A percentile compares a stretch with the other conserved stretches of the same genome.
phyloP scores from a whole-genome alignment of 2,113 vertebrate species.

The Balaenoptera acutorostrata region DNA sequence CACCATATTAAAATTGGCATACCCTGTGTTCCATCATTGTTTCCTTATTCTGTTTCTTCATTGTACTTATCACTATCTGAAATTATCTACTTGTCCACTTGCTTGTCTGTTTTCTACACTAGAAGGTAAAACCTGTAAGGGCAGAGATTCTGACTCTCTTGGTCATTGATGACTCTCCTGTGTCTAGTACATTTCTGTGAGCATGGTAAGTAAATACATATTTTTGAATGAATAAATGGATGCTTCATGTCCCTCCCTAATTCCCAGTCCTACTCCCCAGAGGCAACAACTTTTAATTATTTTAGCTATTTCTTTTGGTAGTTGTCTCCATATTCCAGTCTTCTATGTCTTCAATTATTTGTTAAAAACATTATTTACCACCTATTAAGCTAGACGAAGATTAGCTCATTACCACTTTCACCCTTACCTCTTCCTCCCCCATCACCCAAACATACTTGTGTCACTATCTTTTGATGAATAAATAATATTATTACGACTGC shows the following conservation, averaged over 20 bases:
- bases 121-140: not conserved
- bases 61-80: not conserved
- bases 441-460: not conserved
- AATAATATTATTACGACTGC: not conserved
- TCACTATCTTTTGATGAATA: not conserved
- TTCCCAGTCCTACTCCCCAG: not conserved
- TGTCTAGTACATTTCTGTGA: not conserved
- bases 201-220: not conserved
- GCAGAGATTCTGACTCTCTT: not conserved
- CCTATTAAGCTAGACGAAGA: not conserved
- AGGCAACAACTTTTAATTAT: not conserved
- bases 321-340: not conserved
- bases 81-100: not conserved
- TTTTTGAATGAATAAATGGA: not conserved
- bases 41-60: not conserved
- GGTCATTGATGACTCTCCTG: not conserved
- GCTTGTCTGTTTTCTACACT: not conserved
- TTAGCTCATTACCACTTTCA: not conserved
- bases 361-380: not conserved
- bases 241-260: not conserved
- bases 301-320: not conserved
- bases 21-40: not conserved
- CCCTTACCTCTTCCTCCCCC: not conserved
- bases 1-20: rapidly evolving
- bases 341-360: not conserved